phyloP scores from a whole-genome alignment of 2,888 invertebrate species.

The Rugalucina vietnamica region DNA sequence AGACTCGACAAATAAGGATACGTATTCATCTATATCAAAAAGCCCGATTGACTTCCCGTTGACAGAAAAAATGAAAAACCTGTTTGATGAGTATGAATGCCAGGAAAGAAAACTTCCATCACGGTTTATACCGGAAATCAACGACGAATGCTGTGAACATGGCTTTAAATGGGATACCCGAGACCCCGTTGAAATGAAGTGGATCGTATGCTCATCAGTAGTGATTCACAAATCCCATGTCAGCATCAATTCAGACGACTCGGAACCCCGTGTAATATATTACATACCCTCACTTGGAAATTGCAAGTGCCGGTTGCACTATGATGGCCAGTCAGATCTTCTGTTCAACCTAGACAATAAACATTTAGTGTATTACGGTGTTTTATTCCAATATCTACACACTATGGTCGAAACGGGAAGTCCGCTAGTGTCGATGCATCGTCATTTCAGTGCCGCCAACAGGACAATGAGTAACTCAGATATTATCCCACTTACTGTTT shows the following conservation, averaged over 20 bases:
- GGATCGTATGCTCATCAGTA: neutral
- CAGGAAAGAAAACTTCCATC: neutral
- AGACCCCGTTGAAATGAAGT: neutral
- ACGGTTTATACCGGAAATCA: neutral
- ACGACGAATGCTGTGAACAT: neutral
- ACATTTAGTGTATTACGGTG: neutral
- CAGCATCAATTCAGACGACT: neutral
- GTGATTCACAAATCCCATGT: neutral
- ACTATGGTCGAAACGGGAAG: neutral
- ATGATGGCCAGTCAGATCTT: neutral
- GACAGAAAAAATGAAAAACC: neutral
- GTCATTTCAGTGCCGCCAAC: neutral
- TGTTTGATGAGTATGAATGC: neutral
- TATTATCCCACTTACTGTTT: neutral
- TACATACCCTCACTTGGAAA: neutral
- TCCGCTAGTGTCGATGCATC: neutral
- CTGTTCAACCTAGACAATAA: neutral
- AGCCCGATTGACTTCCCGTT: neutral
- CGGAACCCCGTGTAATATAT: neutral
- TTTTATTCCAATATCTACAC: neutral
- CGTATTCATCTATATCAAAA: neutral
- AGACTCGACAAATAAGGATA: neutral
- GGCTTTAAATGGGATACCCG: neutral
- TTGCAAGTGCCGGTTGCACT: neutral
- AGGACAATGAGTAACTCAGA: neutral